Conservation (phyloP, 2,113 vertebrate genomes). For the Phyllopteryx taeniolatus region DNA sequence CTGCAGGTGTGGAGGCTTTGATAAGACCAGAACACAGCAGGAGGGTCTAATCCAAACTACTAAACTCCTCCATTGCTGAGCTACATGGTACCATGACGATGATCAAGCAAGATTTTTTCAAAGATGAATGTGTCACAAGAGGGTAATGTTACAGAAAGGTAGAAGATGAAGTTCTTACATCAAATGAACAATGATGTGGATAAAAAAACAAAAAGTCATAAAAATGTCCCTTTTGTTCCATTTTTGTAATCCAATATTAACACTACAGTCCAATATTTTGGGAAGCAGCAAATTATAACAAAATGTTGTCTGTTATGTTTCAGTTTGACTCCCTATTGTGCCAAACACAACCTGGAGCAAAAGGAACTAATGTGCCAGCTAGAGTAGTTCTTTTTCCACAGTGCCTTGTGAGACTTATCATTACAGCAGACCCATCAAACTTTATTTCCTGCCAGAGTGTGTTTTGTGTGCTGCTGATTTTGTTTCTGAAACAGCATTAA, state of each 20-base stretch:
- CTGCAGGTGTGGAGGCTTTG: slow-evolving; percentile 57
- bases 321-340: slow-evolving; percentile 19
- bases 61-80: slow-evolving; percentile 67
- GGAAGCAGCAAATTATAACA: slow-evolving; percentile 27
- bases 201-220: slow-evolving; percentile 14
- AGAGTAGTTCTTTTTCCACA: background rate
- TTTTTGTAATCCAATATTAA: slow-evolving; percentile 1
- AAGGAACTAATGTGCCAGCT: slow-evolving; percentile 25
- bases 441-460: slow-evolving; percentile 55
- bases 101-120: slow-evolving; percentile 66
- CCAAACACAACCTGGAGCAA: slow-evolving; percentile 32
- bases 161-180: slow-evolving; percentile 31
- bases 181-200: slow-evolving; percentile 11
- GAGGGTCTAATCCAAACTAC: slow-evolving; percentile 68
- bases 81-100: slow-evolving; percentile 58
- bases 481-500: slow-evolving; percentile 56
- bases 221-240: background rate
- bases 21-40: slow-evolving; percentile 67
- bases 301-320: slow-evolving; percentile 29
- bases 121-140: slow-evolving; percentile 66
- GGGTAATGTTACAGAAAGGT: slow-evolving; percentile 18
- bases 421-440: slow-evolving; percentile 47
- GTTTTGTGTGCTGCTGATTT: slow-evolving; percentile 32
- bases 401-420: slow-evolving; percentile 22
- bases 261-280: slow-evolving; percentile 20